Evolutionary conservation across 1,140 invertebrate genomes (phyloP).

Genomic region (Brachionus rubens): DNA sequence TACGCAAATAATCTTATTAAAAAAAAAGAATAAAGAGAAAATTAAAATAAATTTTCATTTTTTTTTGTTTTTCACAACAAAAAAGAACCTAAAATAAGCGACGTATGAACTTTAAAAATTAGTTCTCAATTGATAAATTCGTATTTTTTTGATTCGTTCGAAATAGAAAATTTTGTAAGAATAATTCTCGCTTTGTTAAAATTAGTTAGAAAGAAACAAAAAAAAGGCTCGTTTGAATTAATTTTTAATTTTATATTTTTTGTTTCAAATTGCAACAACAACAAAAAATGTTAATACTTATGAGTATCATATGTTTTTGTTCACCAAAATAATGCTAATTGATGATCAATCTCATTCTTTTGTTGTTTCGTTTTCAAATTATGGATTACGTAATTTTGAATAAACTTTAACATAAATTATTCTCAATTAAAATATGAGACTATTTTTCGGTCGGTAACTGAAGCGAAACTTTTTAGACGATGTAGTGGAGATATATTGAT

Average conservation of each 20-base stretch:
- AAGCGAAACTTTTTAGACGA: not conserved
- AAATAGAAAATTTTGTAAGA: too few species aligned
- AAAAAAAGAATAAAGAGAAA: not conserved
- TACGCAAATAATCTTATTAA: constrained; percentile 14
- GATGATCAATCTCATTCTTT: not conserved
- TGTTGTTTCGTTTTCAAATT: too few species aligned
- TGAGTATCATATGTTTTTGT: constrained; percentile 28
- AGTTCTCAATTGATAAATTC: too few species aligned
- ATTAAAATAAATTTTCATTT: constrained; percentile 34
- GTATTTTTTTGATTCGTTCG: too few species aligned
- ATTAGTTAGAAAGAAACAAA: not conserved
- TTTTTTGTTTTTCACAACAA: constrained; percentile 32
- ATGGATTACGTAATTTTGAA: constrained; percentile 18
- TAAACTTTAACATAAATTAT: not conserved
- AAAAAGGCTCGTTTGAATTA: not conserved
- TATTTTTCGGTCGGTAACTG: not conserved
- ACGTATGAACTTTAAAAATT: too few species aligned
- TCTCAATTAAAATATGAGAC: not conserved
- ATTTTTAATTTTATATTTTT: not conserved
- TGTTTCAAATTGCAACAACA: not conserved
- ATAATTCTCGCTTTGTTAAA: too few species aligned
- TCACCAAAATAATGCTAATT: constrained; percentile 22
- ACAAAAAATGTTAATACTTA: constrained; percentile 7
- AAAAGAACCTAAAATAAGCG: too few species aligned
- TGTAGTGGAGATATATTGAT: too few species aligned